Evolutionary conservation across 2,888 invertebrate species (phyloP).

Genomic region (Rotaria macrura): DNA sequence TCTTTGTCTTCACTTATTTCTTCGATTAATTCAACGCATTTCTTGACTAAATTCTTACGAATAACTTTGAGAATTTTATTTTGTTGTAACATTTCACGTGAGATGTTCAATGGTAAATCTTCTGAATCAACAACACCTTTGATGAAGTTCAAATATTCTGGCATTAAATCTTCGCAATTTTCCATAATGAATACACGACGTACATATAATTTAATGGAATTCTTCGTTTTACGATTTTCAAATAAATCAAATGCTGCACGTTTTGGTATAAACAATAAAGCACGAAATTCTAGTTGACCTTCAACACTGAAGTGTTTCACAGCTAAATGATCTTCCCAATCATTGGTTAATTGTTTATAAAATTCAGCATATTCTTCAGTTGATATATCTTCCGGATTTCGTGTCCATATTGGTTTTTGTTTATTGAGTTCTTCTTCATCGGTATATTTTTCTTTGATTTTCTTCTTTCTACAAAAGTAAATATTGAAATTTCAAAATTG

Average conservation of each 20-base stretch:
- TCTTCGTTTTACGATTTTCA: conserved; percentile 93
- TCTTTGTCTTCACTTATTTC: conserved; percentile 92
- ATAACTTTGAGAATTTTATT: conserved; percentile 98
- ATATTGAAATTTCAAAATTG: no score
- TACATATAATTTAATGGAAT: conserved; percentile 94
- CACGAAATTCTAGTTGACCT: conserved; percentile 71
- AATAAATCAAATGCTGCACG: conserved; percentile 93
- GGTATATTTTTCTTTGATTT: conserved; percentile 86
- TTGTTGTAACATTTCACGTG: conserved; percentile 97
- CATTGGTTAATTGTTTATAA: conserved; percentile 90
- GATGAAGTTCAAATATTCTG: conserved; percentile 67
- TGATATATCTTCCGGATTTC: conserved; percentile 87
- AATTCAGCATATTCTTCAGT: conserved; percentile 94
- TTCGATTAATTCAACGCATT: conserved; percentile 88
- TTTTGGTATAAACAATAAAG: conserved; percentile 77
- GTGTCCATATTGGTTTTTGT: conserved; percentile 92
- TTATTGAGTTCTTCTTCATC: conserved; percentile 97
- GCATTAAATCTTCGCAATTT: conserved; percentile 95
- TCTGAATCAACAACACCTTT: conserved; percentile 98
- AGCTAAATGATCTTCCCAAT: conserved; percentile 93
- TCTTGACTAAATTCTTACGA: conserved; percentile 94
- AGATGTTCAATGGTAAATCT: conserved; percentile 92
- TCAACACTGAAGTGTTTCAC: conserved; percentile 61
- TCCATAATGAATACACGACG: conserved; percentile 98
- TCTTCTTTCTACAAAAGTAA: conserved; percentile 72